Base-by-base conservation (phyloP, 2,888 invertebrate species). In the Pseudeuparius sepicola region DNA sequence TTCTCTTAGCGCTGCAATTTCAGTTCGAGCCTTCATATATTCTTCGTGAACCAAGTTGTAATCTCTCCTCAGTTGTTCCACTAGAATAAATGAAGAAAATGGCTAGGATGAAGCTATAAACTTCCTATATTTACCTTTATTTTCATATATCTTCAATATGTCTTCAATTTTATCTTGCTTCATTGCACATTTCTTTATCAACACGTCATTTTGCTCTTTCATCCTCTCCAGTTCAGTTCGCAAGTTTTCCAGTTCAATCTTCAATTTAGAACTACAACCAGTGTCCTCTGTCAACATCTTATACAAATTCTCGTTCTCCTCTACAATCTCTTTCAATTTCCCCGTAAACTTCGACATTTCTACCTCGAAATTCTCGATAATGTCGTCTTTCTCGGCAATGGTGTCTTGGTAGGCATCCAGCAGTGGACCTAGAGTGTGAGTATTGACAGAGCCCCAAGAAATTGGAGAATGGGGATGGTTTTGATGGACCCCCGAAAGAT, bases 361-460 rank as follows among this genome's bases (percentile, higher is more conserved):
- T 23, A 67, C 67, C 47, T 78, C 78, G 44, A 83, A 85, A 45
- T 75, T 75, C 11, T 66, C 53, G 29, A 87, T 75, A 0, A 86
- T 67, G 24, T 72, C 71, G 37, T 81, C 78, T 53, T 86, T 86
- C 48, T 87, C 86, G 46, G 67, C 68, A 0, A 86, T 57, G 41
- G 78, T 79, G 52, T 85, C 84, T 57, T 84, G 79, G 50, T 85
- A 87, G 0, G 85, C 81, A 52, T 81, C 76, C 42, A 86, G 65
- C 3, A 87, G 63, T 0, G 86, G 86, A 0, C 73, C 77, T 42
- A 79, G 56, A 0, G 75, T 78, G 48, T 79, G 78, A 1, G 70
- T 65, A 49, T 77, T 73, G 2, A 70, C 53, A 58, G 60, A 45
- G 52, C 64, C 56, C 78, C 78, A 58, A 54, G 72, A 45, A 58